Percentiles rank a stretch among this genome's conserved stretches.
Evolutionary conservation across 2,888 invertebrate genomes (phyloP).

Genomic region (Nephrotoma flavescens): DNA sequence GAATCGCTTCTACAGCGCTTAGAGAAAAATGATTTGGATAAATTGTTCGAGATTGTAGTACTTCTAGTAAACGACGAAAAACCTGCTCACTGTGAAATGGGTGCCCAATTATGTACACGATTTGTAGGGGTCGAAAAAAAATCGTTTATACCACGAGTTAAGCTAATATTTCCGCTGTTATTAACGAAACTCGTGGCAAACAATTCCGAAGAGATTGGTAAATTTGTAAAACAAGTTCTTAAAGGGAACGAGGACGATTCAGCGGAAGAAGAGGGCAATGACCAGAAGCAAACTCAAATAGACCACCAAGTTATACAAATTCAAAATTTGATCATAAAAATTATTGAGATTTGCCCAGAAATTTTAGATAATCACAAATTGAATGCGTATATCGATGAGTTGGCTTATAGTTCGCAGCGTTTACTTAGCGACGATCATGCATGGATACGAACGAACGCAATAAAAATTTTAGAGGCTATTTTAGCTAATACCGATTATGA

Average conservation of each 20-base stretch:
- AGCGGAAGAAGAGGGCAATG: conserved; percentile 19
- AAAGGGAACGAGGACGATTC: conserved; percentile 5
- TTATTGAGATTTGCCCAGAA: conserved; percentile 45
- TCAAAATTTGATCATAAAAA: conserved; percentile 52
- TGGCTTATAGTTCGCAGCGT: conserved; percentile 51
- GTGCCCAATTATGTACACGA: conserved; percentile 62
- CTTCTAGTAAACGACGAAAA: conserved; percentile 54
- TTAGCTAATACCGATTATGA: conserved; percentile 47
- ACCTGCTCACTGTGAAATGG: conserved; percentile 55
- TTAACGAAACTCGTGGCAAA: conserved; percentile 35
- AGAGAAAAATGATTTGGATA: conserved; percentile 39
- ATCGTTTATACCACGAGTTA: conserved; percentile 50
- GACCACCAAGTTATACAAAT: conserved; percentile 66
- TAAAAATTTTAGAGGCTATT: conserved; percentile 60
- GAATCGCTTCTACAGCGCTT: conserved; percentile 50
- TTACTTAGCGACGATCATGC: conserved; percentile 68
- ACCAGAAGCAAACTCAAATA: conserved; percentile 36
- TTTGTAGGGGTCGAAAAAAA: conserved; percentile 64
- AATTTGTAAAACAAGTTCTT: conserved; percentile 37
- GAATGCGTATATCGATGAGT: conserved; percentile 36
- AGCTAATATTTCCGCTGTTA: conserved; percentile 43
- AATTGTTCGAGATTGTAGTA: conserved; percentile 52
- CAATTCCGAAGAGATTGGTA: conserved; percentile 34
- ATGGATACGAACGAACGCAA: conserved; percentile 69
- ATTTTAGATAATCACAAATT: conserved; percentile 39